Conservation (phyloP, 2,888 invertebrate genomes). For the Amitus sp. region DNA sequence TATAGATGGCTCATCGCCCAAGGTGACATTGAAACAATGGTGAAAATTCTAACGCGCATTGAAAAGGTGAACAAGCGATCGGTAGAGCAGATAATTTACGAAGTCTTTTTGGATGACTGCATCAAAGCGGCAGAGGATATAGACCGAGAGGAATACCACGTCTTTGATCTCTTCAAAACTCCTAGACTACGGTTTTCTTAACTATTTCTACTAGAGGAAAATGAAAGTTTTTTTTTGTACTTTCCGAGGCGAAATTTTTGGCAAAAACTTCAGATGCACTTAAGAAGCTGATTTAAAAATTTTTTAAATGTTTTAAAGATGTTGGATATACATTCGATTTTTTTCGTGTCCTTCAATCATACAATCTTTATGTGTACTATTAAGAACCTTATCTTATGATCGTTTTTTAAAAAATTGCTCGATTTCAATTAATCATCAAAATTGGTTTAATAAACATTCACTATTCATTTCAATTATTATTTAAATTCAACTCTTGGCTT, state of each 20-base stretch:
- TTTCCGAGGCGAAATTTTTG: too few species aligned
- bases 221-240: not conserved
- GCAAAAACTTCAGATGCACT: not conserved
- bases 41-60: slow-evolving; percentile 64
- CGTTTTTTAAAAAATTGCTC: too few species aligned
- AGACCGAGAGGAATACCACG: slow-evolving; percentile 26
- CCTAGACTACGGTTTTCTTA: slow-evolving; percentile 49
- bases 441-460: too few species aligned
- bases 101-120: slow-evolving; percentile 65
- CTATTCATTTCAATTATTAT: too few species aligned
- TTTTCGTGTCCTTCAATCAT: too few species aligned
- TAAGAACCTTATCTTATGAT: too few species aligned
- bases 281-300: too few species aligned
- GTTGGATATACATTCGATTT: too few species aligned
- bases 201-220: not conserved
- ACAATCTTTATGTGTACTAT: too few species aligned
- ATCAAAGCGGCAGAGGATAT: slow-evolving; percentile 25
- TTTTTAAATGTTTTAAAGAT: too few species aligned
- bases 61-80: slow-evolving; percentile 66
- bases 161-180: slow-evolving; percentile 61
- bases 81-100: slow-evolving; percentile 67
- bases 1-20: slow-evolving; percentile 38
- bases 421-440: too few species aligned
- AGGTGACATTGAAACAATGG: slow-evolving; percentile 62
- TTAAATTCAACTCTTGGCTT: too few species aligned